Percentiles rank a stretch among this genome's conserved stretches.
Evolutionary conservation across 2,888 invertebrate species (phyloP).

Genomic region (Mylabris sibirica): DNA sequence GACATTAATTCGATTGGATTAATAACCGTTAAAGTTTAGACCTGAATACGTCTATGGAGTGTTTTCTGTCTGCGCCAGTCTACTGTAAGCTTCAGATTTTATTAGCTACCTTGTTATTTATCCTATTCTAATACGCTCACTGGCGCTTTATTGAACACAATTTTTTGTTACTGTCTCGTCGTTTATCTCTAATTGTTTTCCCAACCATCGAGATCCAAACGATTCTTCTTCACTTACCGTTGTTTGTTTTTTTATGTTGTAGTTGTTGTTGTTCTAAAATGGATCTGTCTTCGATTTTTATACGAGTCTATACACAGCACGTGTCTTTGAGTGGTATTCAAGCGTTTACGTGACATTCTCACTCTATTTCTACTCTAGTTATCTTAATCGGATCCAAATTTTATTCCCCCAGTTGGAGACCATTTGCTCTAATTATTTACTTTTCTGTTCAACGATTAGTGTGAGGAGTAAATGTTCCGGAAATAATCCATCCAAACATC

Average conservation of each 20-base stretch:
- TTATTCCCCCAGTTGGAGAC: not conserved
- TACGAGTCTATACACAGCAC: not conserved
- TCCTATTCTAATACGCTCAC: slow-evolving; percentile 39
- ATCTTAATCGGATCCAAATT: slow-evolving; percentile 15
- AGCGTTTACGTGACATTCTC: slow-evolving; percentile 12
- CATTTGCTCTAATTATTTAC: slow-evolving; percentile 32
- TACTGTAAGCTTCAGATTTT: slow-evolving; percentile 52
- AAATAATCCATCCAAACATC: slow-evolving; percentile 25
- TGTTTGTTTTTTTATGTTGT: not conserved
- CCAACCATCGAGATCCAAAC: not conserved
- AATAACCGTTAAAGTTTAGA: slow-evolving; percentile 6
- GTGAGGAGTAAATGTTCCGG: slow-evolving; percentile 32
- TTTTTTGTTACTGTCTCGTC: not conserved
- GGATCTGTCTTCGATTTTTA: not conserved
- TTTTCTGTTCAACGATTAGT: slow-evolving; percentile 27
- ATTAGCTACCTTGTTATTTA: slow-evolving; percentile 43
- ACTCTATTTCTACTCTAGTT: slow-evolving; percentile 20
- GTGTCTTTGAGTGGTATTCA: not conserved
- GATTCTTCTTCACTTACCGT: not conserved
- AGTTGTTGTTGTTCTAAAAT: not conserved
- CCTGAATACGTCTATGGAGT: slow-evolving; percentile 22
- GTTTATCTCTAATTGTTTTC: slow-evolving; percentile 7
- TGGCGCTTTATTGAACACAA: slow-evolving; percentile 35
- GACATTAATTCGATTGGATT: slow-evolving; percentile 12
- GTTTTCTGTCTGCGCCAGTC: slow-evolving; percentile 41